Evolutionary conservation across 2,797 vertebrate genomes (phyloP).

Genomic region (Lycodopsis pacificus): DNA sequence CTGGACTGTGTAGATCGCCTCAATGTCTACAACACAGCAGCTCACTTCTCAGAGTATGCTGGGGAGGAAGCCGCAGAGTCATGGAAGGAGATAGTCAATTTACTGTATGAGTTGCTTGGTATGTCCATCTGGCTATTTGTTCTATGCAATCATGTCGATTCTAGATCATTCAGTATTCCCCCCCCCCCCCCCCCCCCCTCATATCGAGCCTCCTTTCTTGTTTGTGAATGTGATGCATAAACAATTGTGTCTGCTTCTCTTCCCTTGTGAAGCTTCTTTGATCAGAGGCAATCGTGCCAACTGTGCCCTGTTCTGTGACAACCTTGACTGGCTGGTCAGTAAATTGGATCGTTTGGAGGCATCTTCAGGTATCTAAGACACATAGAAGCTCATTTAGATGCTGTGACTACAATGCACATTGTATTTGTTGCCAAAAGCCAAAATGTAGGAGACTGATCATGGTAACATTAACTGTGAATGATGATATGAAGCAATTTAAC

Average conservation of each 20-base stretch:
- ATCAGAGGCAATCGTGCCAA: slow-evolving; percentile 94
- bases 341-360: slow-evolving; percentile 95
- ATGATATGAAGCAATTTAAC: background rate
- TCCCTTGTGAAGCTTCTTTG: slow-evolving; percentile 86
- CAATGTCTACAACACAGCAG: slow-evolving; percentile 93
- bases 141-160: background rate
- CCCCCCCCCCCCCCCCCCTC: background rate
- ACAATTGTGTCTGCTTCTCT: slow-evolving; percentile 1
- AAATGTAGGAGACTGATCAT: background rate
- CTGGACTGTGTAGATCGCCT: slow-evolving; percentile 94
- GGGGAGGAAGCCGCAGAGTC: slow-evolving; percentile 94
- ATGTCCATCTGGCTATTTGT: slow-evolving; percentile 35
- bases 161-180: background rate
- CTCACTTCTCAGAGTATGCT: slow-evolving; percentile 94
- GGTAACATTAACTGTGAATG: background rate
- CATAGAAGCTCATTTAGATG: background rate
- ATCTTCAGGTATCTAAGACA: slow-evolving; percentile 87
- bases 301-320: slow-evolving; percentile 95
- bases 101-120: slow-evolving; percentile 94
- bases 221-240: background rate
- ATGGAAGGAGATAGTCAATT: slow-evolving; percentile 96
- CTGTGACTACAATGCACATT: background rate
- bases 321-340: slow-evolving; percentile 97
- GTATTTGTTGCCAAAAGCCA: background rate
- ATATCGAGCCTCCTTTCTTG: background rate